A percentile compares a stretch with the other conserved stretches of the same genome.
Evolutionary conservation across 1,140 invertebrate genomes (phyloP).

Genomic region (Ridgeia piscesae): DNA sequence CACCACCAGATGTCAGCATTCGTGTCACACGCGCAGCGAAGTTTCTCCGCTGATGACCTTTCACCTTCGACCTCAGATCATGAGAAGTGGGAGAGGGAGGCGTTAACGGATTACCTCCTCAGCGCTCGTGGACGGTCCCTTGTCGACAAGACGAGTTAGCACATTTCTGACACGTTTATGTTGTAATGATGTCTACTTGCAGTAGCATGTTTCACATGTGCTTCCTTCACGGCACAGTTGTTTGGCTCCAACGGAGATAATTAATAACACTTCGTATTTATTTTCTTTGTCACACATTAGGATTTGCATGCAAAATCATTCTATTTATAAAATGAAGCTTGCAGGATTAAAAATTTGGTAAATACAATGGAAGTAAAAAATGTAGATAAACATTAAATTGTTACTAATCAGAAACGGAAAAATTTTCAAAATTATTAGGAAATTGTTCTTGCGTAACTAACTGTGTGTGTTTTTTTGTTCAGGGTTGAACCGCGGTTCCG

Average conservation of each 20-base stretch:
- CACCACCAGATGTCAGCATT: background rate
- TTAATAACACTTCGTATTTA: background rate
- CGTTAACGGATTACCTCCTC: constrained; percentile 7
- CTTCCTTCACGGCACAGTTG: background rate
- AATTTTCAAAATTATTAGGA: background rate
- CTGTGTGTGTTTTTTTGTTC: background rate
- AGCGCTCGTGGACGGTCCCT: background rate
- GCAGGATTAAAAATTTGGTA: background rate
- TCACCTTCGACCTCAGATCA: constrained; percentile 15
- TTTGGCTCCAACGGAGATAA: background rate
- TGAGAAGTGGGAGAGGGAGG: constrained; percentile 18
- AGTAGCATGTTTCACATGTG: background rate
- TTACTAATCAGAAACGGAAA: background rate
- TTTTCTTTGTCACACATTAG: background rate
- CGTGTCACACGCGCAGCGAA: background rate
- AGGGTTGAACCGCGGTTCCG: background rate
- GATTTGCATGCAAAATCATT: background rate
- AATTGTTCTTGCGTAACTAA: background rate
- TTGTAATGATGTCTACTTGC: background rate
- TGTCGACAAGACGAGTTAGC: background rate
- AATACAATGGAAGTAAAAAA: background rate
- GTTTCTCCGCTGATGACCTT: constrained; percentile 17
- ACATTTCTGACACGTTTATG: background rate
- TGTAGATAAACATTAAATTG: background rate
- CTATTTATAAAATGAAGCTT: background rate